Percentiles rank a stretch among this genome's conserved stretches.
Evolutionary conservation across 2,888 invertebrate species (phyloP).

Genomic region (Pandemis cinnamomeana): DNA sequence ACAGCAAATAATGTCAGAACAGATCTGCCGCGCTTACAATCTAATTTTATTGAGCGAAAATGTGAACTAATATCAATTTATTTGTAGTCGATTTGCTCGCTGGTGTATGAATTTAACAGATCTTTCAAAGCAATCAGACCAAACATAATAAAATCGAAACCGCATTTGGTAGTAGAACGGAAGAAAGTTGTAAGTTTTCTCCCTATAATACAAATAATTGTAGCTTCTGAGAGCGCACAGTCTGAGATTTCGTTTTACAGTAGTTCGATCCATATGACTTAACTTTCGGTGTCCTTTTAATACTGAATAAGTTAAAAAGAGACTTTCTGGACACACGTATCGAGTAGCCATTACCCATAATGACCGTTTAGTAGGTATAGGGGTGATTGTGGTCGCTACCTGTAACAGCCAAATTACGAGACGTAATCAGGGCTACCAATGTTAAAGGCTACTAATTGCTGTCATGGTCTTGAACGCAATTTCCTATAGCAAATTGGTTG

Average conservation of each 20-base stretch:
- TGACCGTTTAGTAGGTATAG: neutral
- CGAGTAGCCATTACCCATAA: neutral
- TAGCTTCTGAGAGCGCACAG: neutral
- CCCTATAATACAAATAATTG: constrained; percentile 24
- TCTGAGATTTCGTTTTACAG: neutral
- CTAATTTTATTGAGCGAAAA: neutral
- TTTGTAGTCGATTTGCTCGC: neutral
- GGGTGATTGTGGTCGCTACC: constrained; percentile 42
- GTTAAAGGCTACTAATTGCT: neutral
- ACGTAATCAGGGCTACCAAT: constrained; percentile 30
- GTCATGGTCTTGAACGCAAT: constrained; percentile 19
- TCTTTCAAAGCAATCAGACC: constrained; percentile 5
- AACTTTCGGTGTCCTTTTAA: neutral
- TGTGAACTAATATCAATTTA: neutral
- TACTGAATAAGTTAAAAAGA: neutral
- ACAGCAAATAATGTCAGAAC: neutral
- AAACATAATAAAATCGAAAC: constrained; percentile 24
- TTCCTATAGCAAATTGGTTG: neutral
- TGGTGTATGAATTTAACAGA: constrained; percentile 3
- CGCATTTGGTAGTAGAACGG: constrained; percentile 27
- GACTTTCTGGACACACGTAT: neutral
- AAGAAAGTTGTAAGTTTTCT: constrained; percentile 37
- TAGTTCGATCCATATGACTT: neutral
- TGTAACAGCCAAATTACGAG: constrained; percentile 42
- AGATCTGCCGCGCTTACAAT: neutral